Conservation (phyloP, 2,797 vertebrate species). For the Smutsia gigantea region DNA sequence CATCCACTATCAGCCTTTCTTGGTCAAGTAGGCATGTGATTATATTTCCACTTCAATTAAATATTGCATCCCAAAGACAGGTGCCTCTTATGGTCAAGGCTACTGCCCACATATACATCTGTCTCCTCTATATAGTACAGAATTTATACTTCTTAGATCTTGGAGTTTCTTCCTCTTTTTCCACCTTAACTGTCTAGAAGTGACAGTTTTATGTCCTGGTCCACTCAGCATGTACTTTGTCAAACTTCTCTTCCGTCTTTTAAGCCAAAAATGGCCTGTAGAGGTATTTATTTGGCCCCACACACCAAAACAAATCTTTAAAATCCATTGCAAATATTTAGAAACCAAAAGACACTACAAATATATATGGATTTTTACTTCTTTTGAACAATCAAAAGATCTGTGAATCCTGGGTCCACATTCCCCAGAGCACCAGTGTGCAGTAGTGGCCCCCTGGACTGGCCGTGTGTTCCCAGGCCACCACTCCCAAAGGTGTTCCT, state of each 20-base stretch:
- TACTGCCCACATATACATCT: background rate
- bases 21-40: background rate
- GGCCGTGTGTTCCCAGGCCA: background rate
- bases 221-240: background rate
- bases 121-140: background rate
- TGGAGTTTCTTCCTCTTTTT: background rate
- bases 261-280: background rate
- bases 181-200: background rate
- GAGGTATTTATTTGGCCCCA: background rate
- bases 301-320: background rate
- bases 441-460: background rate
- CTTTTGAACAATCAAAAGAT: constrained; percentile 41
- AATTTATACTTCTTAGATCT: background rate
- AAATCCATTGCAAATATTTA: constrained; percentile 13
- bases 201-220: background rate
- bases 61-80: constrained; percentile 34
- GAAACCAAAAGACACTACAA: background rate
- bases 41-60: constrained; percentile 39
- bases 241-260: background rate
- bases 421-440: background rate
- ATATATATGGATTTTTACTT: background rate
- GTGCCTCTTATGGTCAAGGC: background rate
- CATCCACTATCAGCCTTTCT: background rate
- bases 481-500: background rate
- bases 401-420: background rate